These are phyloP conservation scores for Phalloptychus januarius DNA, from an alignment of 2,797 vertebrate species.

Conservation along the genomic window DNA sequence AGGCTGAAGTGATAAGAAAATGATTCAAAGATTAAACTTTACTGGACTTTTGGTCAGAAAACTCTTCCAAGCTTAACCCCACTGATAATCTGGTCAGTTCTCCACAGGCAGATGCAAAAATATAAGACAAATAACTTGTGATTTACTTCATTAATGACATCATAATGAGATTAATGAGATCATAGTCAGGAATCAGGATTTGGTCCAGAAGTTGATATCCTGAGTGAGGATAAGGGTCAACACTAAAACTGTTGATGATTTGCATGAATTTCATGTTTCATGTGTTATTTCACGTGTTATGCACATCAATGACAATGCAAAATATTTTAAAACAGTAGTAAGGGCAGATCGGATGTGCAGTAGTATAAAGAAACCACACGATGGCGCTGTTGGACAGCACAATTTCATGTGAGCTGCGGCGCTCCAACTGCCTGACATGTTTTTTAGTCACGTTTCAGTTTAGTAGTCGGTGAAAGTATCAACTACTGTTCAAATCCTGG, in stretches of 20 bases:
- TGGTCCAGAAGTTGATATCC: not conserved
- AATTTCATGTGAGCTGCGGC: not conserved
- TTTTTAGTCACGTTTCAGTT: not conserved
- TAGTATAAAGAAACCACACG: not conserved
- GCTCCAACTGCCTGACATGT: not conserved
- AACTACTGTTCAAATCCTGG: not conserved
- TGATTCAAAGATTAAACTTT: not conserved
- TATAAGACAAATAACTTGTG: not conserved
- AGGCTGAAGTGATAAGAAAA: not conserved
- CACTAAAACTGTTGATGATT: not conserved
- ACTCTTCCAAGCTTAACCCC: not conserved
- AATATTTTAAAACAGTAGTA: not conserved
- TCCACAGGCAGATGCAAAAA: not conserved
- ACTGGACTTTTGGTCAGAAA: not conserved
- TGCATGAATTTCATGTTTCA: not conserved
- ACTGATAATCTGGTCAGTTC: not conserved
- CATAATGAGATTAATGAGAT: not conserved
- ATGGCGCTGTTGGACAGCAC: constrained; percentile 47
- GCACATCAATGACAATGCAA: not conserved
- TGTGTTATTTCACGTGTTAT: not conserved
- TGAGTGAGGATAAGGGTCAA: not conserved
- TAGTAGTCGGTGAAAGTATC: not conserved
- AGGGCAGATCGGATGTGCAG: not conserved
- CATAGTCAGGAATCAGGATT: not conserved
- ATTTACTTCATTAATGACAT: not conserved